Base-by-base conservation (phyloP, 2,797 vertebrate genomes). In the Setipinna tenuifilis region DNA sequence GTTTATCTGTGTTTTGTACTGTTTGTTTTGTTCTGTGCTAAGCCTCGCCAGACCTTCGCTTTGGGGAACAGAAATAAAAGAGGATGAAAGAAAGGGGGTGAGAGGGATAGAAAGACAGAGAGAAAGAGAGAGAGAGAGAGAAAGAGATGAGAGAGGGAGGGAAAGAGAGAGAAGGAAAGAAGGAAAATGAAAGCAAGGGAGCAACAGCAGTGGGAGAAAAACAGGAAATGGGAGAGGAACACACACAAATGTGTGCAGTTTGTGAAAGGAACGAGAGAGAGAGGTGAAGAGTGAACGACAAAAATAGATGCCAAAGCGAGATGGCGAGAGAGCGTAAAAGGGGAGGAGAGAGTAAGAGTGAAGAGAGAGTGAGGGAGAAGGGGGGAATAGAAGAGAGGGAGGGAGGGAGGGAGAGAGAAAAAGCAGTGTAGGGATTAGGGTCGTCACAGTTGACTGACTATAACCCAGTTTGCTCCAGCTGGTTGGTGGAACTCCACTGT, bases 391-490 rank as follows among this genome's bases (percentile, higher is more conserved):
- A n/a, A 48, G 68, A 81, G 68, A 17, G 68, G 65, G 78, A 81
- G 61, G 85, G 48, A 61, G 21, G 75, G 5, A 21, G 35, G 0
- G 83, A 12, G 61, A 68, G 25, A 75, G 44, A 28, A 21, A 78
- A 84, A 84, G 48, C 65, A 54, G 21, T 82, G 50, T 85, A 82
- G 57, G 93, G 93, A 92, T 94, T 93, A 90, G 91, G 90, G 89
- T 86, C 85, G 84, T 91, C 90, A 91, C 91, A 93, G 91, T 86
- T 90, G 89, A 91, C 86, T 88, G 90, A 50, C 86, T 92, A 84
- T 89, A 93, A 93, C 92, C 93, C 90, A 92, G 92, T 93, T 92
- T 87, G 31, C 54, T 82, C 82, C 88, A 87, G 88, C 84, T 87
- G 83, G 62, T 82, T 48, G 68, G 28, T 75, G 25, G 68, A 75